Evolutionary conservation across 2,888 invertebrate genomes (phyloP).

Genomic region (Hofmannophila pseudospretella): DNA sequence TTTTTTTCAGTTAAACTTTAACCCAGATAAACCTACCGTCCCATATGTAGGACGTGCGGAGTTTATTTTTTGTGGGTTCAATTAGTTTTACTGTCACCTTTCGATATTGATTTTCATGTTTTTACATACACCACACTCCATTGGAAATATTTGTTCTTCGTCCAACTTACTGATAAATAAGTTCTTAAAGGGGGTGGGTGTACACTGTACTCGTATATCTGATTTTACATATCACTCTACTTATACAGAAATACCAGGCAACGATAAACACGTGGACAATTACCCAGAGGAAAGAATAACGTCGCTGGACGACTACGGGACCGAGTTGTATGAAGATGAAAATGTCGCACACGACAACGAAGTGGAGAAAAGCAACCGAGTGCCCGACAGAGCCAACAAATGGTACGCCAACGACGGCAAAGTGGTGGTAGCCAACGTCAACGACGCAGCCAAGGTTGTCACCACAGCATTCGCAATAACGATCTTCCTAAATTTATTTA

Average conservation of each 20-base stretch:
- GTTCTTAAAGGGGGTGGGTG: too few species aligned
- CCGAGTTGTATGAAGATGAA: slow-evolving; percentile 60
- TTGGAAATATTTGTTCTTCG: too few species aligned
- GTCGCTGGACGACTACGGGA: slow-evolving; percentile 64
- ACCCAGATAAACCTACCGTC: too few species aligned
- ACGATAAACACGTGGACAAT: slow-evolving; percentile 63
- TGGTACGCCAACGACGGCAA: slow-evolving; percentile 71
- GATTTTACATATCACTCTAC: too few species aligned
- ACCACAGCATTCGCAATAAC: slow-evolving; percentile 25
- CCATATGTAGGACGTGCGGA: too few species aligned
- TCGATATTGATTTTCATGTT: too few species aligned
- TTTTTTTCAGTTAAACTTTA: too few species aligned
- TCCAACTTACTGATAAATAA: too few species aligned
- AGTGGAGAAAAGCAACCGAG: slow-evolving; percentile 60
- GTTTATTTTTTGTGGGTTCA: too few species aligned
- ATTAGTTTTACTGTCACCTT: too few species aligned
- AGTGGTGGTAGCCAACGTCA: slow-evolving; percentile 38
- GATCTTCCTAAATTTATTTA: slow-evolving; percentile 27
- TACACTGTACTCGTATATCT: too few species aligned
- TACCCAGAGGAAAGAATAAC: slow-evolving; percentile 59
- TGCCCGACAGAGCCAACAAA: slow-evolving; percentile 70
- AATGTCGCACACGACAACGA: slow-evolving; percentile 34
- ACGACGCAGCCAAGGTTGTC: slow-evolving; percentile 26
- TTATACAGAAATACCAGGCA: slow-evolving; percentile 67
- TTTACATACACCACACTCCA: too few species aligned